Percentiles rank a stretch among this genome's conserved stretches.
These are phyloP conservation scores for Branchipolynoe longqiensis DNA, from an alignment of 2,888 invertebrate species.

Conservation along the genomic window DNA sequence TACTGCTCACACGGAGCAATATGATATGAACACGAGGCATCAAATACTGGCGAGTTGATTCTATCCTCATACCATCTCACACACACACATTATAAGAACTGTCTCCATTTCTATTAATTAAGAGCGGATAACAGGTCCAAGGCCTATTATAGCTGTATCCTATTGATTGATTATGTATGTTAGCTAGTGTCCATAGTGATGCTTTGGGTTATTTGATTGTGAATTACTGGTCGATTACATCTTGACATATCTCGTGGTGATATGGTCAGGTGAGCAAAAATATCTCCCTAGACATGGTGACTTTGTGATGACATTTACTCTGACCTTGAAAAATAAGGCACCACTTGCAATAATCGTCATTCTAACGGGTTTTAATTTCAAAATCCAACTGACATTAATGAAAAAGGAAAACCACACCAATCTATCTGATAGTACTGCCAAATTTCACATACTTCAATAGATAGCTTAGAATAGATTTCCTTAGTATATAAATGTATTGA, in stretches of 20 bases:
- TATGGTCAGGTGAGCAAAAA: neutral
- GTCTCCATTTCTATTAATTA: too few species aligned
- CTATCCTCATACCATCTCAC: neutral
- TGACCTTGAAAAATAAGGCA: slow-evolving; percentile 45
- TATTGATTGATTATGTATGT: too few species aligned
- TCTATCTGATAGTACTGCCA: neutral
- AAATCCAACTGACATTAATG: neutral
- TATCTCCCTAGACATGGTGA: neutral
- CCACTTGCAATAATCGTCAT: slow-evolving; percentile 23
- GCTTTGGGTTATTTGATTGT: too few species aligned
- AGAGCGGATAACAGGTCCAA: too few species aligned
- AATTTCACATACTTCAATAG: too few species aligned
- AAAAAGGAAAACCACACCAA: neutral
- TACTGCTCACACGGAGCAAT: neutral
- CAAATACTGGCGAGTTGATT: too few species aligned
- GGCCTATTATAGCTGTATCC: too few species aligned
- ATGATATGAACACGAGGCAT: too few species aligned
- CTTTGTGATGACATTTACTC: neutral
- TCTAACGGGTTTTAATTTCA: neutral
- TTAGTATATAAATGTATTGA: too few species aligned
- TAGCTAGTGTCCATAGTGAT: too few species aligned
- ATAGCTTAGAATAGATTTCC: too few species aligned
- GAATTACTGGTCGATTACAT: neutral
- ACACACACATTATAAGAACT: too few species aligned
- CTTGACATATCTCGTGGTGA: neutral